These are phyloP conservation scores for Ailuropoda melanoleuca DNA, from an alignment of 2,113 vertebrate species.

Conservation along the genomic window DNA sequence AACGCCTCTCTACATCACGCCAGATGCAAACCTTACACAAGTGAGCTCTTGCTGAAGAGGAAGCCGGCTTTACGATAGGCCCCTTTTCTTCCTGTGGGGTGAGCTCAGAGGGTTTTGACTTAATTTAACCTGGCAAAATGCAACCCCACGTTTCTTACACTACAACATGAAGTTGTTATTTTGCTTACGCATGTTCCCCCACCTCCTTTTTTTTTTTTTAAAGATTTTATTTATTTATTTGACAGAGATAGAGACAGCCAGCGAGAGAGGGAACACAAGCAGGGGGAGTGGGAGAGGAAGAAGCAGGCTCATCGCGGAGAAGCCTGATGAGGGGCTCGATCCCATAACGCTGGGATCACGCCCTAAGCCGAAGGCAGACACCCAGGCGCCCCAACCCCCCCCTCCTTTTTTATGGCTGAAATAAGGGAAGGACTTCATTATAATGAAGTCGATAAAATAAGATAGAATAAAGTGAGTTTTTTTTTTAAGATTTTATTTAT, in stretches of 20 bases:
- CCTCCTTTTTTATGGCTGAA: conserved; percentile 46
- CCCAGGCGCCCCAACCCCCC: too few relatives aligned
- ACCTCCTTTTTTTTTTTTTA: conserved; percentile 56
- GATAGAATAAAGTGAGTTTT: background rate
- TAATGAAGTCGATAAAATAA: background rate
- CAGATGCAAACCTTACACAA: background rate
- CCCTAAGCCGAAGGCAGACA: too few relatives aligned
- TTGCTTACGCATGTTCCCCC: background rate
- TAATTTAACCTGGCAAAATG: background rate
- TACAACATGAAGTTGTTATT: conserved; percentile 38
- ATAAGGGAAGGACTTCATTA: background rate
- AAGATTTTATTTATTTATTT: too few relatives aligned
- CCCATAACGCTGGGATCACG: too few relatives aligned
- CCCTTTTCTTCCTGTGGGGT: background rate
- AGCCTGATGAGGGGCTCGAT: too few relatives aligned
- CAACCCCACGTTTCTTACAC: conserved; percentile 46
- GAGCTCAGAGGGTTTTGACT: background rate
- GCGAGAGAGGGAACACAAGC: too few relatives aligned
- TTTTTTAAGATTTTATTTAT: too few relatives aligned
- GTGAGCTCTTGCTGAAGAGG: background rate
- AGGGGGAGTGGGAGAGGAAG: too few relatives aligned
- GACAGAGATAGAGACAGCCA: too few relatives aligned
- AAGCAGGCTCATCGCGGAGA: too few relatives aligned
- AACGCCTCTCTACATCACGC: background rate
- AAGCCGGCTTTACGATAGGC: background rate